Conservation (phyloP, 2,888 invertebrate genomes). For the Sinelater perroti region DNA sequence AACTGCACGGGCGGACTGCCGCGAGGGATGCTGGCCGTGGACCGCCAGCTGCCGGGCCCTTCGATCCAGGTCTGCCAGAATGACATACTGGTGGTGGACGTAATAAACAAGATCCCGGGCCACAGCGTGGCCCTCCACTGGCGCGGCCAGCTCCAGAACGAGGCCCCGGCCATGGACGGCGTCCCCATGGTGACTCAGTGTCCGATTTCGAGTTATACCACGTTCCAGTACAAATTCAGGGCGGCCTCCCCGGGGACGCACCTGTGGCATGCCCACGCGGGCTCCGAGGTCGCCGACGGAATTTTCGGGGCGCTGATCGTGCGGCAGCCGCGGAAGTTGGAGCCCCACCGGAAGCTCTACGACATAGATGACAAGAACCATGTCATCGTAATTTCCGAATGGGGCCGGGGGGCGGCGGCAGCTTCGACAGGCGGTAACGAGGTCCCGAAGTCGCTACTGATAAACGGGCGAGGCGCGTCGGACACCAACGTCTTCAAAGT, state of each 20-base stretch:
- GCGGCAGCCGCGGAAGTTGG: slow-evolving; percentile 69
- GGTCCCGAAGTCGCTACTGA: slow-evolving; percentile 62
- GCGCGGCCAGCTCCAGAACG: slow-evolving; percentile 78
- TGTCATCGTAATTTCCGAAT: slow-evolving; percentile 75
- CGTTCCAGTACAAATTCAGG: slow-evolving; percentile 76
- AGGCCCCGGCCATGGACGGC: slow-evolving; percentile 79
- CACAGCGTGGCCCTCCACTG: slow-evolving; percentile 78
- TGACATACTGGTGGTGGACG: slow-evolving; percentile 77
- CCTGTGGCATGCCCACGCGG: slow-evolving; percentile 78
- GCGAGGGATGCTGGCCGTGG: slow-evolving; percentile 69
- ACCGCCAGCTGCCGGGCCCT: slow-evolving; percentile 73
- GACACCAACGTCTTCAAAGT: slow-evolving; percentile 62
- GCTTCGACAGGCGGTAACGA: slow-evolving; percentile 64
- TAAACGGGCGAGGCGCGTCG: slow-evolving; percentile 70
- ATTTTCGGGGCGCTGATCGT: slow-evolving; percentile 77
- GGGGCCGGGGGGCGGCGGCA: slow-evolving; percentile 61
- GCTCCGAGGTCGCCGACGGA: slow-evolving; percentile 74
- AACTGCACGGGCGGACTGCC: slow-evolving; percentile 18
- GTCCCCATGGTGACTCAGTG: slow-evolving; percentile 82
- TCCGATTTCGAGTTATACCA: slow-evolving; percentile 73
- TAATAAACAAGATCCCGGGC: slow-evolving; percentile 73
- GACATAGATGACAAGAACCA: slow-evolving; percentile 77
- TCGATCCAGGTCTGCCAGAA: slow-evolving; percentile 73
- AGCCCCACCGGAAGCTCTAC: slow-evolving; percentile 70
- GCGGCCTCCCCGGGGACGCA: slow-evolving; percentile 75